phyloP scores from a whole-genome alignment of 1,140 invertebrate species.

The Globodera ellingtonae region DNA sequence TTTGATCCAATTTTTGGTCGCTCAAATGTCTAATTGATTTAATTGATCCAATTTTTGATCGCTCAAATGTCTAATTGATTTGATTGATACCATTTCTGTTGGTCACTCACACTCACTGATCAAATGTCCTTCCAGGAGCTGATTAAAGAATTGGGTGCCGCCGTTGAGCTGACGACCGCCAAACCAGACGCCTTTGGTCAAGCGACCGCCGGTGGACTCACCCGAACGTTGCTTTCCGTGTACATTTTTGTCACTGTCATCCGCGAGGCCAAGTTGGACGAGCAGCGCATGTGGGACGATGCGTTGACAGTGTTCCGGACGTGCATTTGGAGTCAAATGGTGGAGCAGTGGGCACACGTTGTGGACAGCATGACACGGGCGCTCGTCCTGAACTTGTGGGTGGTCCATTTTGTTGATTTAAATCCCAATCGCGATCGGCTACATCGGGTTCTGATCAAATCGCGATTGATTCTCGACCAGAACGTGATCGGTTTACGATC shows the following conservation, averaged over 20 bases:
- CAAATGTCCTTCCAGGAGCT: conserved; percentile 30
- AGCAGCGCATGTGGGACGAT: conserved; percentile 63
- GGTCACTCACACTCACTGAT: too few relatives aligned
- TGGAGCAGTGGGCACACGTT: conserved; percentile 52
- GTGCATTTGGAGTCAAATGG: conserved; percentile 54
- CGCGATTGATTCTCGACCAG: too few relatives aligned
- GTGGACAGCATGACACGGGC: conserved; percentile 56
- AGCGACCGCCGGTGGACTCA: conserved; percentile 52
- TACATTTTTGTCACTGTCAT: conserved; percentile 58
- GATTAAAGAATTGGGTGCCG: conserved; percentile 33
- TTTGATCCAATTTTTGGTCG: too few relatives aligned
- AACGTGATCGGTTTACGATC: too few relatives aligned
- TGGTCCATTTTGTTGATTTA: too few relatives aligned
- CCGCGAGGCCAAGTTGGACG: conserved; percentile 54
- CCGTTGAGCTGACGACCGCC: conserved; percentile 38
- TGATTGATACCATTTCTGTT: too few relatives aligned
- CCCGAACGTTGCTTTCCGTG: conserved; percentile 47
- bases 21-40: too few relatives aligned
- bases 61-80: too few relatives aligned
- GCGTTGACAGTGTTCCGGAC: conserved; percentile 52
- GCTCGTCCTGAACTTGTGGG: conserved; percentile 56
- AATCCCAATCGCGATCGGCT: too few relatives aligned
- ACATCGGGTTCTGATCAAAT: too few relatives aligned
- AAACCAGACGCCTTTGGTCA: conserved; percentile 46
- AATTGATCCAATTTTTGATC: too few relatives aligned